Evolutionary conservation across 1,140 invertebrate genomes (phyloP).

Genomic region (Proales similis): DNA sequence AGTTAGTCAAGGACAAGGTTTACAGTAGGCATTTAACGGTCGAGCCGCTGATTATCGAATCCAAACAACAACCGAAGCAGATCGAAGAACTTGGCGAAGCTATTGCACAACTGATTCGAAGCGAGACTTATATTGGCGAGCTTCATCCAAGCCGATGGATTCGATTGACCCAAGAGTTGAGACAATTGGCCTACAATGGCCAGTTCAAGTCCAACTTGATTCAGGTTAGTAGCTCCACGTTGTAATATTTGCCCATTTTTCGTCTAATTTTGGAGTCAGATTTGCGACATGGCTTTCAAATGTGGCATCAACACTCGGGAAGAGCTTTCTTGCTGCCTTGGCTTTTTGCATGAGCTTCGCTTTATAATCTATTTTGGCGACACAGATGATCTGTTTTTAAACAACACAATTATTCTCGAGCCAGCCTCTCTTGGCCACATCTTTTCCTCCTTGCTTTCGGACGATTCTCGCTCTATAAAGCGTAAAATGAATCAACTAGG

Average conservation of each 20-base stretch:
- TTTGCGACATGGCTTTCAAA: slow-evolving; percentile 48
- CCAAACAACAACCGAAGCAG: slow-evolving; percentile 40
- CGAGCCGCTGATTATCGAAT: slow-evolving; percentile 36
- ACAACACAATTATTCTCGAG: slow-evolving; percentile 48
- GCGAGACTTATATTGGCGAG: slow-evolving; percentile 52
- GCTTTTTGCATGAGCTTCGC: slow-evolving; percentile 54
- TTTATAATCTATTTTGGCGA: slow-evolving; percentile 47
- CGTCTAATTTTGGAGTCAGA: slow-evolving; percentile 38
- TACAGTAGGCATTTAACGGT: slow-evolving; percentile 40
- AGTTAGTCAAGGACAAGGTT: slow-evolving; percentile 41
- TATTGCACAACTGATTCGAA: slow-evolving; percentile 45
- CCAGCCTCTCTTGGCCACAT: slow-evolving; percentile 48
- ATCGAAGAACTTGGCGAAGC: slow-evolving; percentile 40
- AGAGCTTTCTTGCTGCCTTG: slow-evolving; percentile 50
- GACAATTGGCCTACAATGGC: slow-evolving; percentile 44
- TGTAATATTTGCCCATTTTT: slow-evolving; percentile 44
- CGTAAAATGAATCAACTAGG: too few species aligned
- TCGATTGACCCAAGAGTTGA: slow-evolving; percentile 50
- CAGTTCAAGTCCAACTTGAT: too few species aligned
- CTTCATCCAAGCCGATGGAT: slow-evolving; percentile 53
- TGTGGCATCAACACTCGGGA: slow-evolving; percentile 45
- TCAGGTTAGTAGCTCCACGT: slow-evolving; percentile 46
- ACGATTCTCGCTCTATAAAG: slow-evolving; percentile 38
- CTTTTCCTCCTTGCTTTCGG: slow-evolving; percentile 44
- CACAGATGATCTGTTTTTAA: slow-evolving; percentile 42